phyloP scores from a whole-genome alignment of 2,888 invertebrate genomes.

The Lutraria lutraria region DNA sequence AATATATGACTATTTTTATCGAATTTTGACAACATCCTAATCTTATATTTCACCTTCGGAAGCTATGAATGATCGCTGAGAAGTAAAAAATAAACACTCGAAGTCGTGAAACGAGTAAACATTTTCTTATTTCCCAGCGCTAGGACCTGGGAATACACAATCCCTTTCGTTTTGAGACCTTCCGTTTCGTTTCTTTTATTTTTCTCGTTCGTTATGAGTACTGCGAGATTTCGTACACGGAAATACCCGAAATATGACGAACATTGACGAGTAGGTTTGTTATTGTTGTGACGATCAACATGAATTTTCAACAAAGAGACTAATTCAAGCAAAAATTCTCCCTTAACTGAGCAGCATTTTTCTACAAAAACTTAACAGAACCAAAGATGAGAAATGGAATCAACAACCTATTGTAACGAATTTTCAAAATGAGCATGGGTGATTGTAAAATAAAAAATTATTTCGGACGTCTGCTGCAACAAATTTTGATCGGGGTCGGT shows the following conservation, averaged over 20 bases:
- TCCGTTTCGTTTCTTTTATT: constrained; percentile 14
- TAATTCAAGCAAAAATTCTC: constrained; percentile 41
- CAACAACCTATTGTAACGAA: constrained; percentile 13
- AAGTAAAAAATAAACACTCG: too few relatives aligned
- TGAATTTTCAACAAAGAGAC: constrained; percentile 71
- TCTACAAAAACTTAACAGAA: neutral
- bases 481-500: constrained; percentile 47
- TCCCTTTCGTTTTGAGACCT: neutral
- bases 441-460: constrained; percentile 42
- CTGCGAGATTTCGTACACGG: constrained; percentile 80
- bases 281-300: constrained; percentile 83
- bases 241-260: constrained; percentile 72
- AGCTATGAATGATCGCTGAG: too few relatives aligned
- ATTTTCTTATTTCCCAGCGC: too few relatives aligned
- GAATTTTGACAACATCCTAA: too few relatives aligned
- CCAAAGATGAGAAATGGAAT: constrained; percentile 33
- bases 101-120: too few relatives aligned
- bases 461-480: constrained; percentile 65
- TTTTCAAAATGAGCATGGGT: constrained; percentile 13
- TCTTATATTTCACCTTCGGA: too few relatives aligned
- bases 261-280: constrained; percentile 80
- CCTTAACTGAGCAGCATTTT: constrained; percentile 20
- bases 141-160: too few relatives aligned
- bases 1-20: too few relatives aligned
- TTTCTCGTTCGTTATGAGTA: neutral